Conservation (phyloP, 1,140 invertebrate genomes). For the Atta colombica region DNA sequence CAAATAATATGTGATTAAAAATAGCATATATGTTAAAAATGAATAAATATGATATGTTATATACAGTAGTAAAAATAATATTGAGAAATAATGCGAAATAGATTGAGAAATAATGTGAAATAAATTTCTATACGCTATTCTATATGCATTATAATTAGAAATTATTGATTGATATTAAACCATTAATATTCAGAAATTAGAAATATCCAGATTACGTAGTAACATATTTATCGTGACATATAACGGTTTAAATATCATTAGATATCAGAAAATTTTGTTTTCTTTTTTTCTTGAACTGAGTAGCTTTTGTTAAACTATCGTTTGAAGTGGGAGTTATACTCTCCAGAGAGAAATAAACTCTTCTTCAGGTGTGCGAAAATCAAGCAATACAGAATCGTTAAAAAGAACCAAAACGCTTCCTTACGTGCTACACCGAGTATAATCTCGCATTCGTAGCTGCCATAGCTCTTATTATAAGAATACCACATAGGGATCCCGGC, state of each 20-base stretch:
- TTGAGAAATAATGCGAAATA: slow-evolving; percentile 1
- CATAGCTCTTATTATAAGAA: slow-evolving; percentile 36
- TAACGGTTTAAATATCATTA: neutral
- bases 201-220: neutral
- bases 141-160: neutral
- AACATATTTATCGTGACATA: neutral
- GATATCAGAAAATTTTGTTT: neutral
- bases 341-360: slow-evolving; percentile 11
- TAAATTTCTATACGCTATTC: neutral
- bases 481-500: neutral
- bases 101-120: neutral
- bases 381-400: slow-evolving; percentile 35
- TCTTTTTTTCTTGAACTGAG: neutral
- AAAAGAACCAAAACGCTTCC: slow-evolving; percentile 26
- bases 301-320: neutral
- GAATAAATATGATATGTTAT: neutral
- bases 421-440: slow-evolving; percentile 24
- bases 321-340: neutral
- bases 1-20: neutral
- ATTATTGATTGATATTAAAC: slow-evolving; percentile 3
- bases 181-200: slow-evolving; percentile 5
- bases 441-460: slow-evolving; percentile 29
- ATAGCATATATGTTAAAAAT: neutral
- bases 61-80: neutral
- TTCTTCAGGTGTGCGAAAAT: neutral